Evolutionary conservation across 1,140 invertebrate species (phyloP).

Genomic region (Bombus sylvicola): DNA sequence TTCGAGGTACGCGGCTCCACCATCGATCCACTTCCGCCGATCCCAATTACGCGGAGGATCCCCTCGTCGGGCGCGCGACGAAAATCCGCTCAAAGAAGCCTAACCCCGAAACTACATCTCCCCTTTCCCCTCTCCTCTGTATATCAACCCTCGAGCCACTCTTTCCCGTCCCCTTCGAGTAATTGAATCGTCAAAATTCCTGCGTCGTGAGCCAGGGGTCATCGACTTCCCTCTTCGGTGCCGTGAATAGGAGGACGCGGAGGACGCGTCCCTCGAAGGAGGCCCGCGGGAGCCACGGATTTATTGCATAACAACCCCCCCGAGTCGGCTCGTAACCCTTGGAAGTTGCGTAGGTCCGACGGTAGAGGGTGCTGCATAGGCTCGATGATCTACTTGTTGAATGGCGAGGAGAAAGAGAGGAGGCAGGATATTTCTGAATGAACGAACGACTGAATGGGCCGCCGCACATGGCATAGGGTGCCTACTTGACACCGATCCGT

Average conservation of each 20-base stretch:
- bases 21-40: constrained; percentile 25
- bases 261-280: constrained; percentile 62
- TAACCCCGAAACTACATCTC: constrained; percentile 24
- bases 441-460: constrained; percentile 72
- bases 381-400: constrained; percentile 74
- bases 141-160: constrained; percentile 12
- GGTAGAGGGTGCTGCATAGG: constrained; percentile 71
- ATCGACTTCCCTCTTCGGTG: constrained; percentile 26
- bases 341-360: constrained; percentile 72
- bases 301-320: constrained; percentile 71
- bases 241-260: constrained; percentile 11
- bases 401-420: constrained; percentile 63
- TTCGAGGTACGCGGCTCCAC: neutral
- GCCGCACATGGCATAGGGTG: constrained; percentile 72
- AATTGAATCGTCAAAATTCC: constrained; percentile 60
- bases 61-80: neutral
- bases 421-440: constrained; percentile 72
- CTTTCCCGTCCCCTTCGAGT: constrained; percentile 23
- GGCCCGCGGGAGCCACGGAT: constrained; percentile 65
- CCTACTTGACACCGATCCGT: constrained; percentile 73
- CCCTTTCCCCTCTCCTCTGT: neutral
- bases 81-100: constrained; percentile 35
- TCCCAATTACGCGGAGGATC: constrained; percentile 35
- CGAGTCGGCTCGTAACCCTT: constrained; percentile 69
- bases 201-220: constrained; percentile 37